These are phyloP conservation scores for Dynastes maya DNA, from an alignment of 2,888 invertebrate genomes.

Conservation along the genomic window DNA sequence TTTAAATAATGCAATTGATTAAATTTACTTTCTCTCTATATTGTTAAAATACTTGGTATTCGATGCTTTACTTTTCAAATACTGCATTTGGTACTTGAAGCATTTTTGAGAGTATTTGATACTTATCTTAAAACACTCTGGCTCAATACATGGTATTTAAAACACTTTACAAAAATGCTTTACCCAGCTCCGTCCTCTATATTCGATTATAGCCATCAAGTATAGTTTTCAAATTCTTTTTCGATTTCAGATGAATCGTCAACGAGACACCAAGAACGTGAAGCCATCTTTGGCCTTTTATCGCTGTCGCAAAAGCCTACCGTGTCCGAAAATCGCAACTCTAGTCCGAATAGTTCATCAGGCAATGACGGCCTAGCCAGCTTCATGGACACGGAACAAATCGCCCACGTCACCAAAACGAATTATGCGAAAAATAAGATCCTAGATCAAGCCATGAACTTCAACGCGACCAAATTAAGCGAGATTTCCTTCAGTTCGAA, in stretches of 20 bases:
- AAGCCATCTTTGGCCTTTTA: slow-evolving; percentile 87
- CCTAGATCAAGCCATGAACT: slow-evolving; percentile 61
- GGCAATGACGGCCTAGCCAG: slow-evolving; percentile 54
- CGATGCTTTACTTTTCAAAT: too few species aligned
- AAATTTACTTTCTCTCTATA: too few species aligned
- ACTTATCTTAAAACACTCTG: too few species aligned
- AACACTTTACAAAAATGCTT: too few species aligned
- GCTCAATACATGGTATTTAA: too few species aligned
- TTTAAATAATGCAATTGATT: too few species aligned
- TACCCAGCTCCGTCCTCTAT: too few species aligned
- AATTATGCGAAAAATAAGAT: slow-evolving; percentile 69
- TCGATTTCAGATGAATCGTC: slow-evolving; percentile 73
- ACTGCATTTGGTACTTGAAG: too few species aligned
- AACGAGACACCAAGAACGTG: slow-evolving; percentile 86
- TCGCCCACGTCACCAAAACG: slow-evolving; percentile 67
- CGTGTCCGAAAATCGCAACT: slow-evolving; percentile 56
- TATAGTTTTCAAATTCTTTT: background rate
- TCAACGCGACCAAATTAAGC: slow-evolving; percentile 56
- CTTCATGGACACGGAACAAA: slow-evolving; percentile 67
- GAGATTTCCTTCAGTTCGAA: slow-evolving; percentile 49
- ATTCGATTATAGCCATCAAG: too few species aligned
- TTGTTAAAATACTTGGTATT: too few species aligned
- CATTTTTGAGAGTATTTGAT: too few species aligned
- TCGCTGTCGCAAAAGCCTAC: slow-evolving; percentile 78
- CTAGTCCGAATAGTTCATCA: slow-evolving; percentile 52